phyloP scores from a whole-genome alignment of 2,113 vertebrate genomes.

The Osmerus eperlanus region DNA sequence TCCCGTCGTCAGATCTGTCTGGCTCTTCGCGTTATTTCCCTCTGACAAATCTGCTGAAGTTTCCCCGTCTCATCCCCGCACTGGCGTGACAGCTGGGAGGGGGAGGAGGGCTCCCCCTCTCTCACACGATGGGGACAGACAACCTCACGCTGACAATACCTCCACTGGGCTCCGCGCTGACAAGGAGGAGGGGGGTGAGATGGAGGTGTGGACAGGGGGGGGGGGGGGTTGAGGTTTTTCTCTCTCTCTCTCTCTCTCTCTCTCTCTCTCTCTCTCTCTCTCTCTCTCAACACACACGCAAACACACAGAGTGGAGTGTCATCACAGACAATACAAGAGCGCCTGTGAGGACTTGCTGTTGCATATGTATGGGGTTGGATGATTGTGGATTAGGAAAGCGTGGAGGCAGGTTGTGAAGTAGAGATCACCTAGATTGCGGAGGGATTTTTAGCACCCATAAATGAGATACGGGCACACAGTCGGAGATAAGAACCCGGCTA shows the following conservation, averaged over 20 bases:
- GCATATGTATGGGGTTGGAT: slow-evolving; percentile 57
- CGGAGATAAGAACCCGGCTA: slow-evolving; percentile 57
- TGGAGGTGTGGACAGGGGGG: slow-evolving; percentile 11
- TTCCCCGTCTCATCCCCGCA: slow-evolving; percentile 42
- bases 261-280: neutral
- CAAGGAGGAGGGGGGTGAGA: slow-evolving; percentile 23
- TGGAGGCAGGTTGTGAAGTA: slow-evolving; percentile 57
- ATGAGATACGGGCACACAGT: slow-evolving; percentile 61
- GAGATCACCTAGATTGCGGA: slow-evolving; percentile 68
- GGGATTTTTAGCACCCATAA: slow-evolving; percentile 62
- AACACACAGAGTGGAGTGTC: slow-evolving; percentile 6
- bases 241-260: neutral
- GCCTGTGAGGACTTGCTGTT: slow-evolving; percentile 15
- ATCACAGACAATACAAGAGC: slow-evolving; percentile 30
- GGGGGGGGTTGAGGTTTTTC: neutral
- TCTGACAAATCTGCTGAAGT: slow-evolving; percentile 59
- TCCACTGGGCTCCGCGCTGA: slow-evolving; percentile 45
- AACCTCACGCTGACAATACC: slow-evolving; percentile 59
- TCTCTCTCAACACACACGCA: slow-evolving; percentile 2
- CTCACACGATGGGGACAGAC: slow-evolving; percentile 49
- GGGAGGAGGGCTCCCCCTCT: slow-evolving; percentile 36
- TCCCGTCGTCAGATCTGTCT: slow-evolving; percentile 55
- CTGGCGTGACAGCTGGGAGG: slow-evolving; percentile 51
- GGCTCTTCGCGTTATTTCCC: slow-evolving; percentile 57
- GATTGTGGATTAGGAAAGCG: slow-evolving; percentile 58